A percentile compares a stretch with the other conserved stretches of the same genome.
Evolutionary conservation across 2,888 invertebrate species (phyloP).

Genomic region (Tillus elongatus): DNA sequence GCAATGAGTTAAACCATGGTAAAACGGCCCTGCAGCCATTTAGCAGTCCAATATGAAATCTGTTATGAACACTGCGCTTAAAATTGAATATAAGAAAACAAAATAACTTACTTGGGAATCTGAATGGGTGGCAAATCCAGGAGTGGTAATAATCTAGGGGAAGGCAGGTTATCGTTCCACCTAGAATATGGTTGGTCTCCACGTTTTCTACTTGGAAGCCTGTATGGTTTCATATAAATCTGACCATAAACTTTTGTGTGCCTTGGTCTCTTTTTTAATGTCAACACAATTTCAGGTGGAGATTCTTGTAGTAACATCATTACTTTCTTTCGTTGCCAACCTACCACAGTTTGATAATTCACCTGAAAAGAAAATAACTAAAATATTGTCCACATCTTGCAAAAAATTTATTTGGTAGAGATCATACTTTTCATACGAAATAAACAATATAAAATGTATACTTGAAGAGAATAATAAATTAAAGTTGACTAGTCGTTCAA

Average conservation of each 20-base stretch:
- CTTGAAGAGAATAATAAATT: too few relatives aligned
- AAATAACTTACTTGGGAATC: constrained; percentile 43
- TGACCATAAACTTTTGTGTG: constrained; percentile 73
- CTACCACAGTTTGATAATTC: constrained; percentile 64
- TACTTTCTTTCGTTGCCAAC: constrained; percentile 74
- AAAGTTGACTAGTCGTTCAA: too few relatives aligned
- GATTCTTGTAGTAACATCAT: constrained; percentile 65
- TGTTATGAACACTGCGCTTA: background rate
- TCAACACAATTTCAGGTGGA: constrained; percentile 70
- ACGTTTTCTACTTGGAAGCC: constrained; percentile 62
- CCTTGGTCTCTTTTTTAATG: constrained; percentile 73
- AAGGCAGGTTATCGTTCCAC: constrained; percentile 62
- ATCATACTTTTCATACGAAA: too few relatives aligned
- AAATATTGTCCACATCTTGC: constrained; percentile 6
- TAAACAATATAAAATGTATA: too few relatives aligned
- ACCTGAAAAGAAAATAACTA: constrained; percentile 41
- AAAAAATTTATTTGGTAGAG: background rate
- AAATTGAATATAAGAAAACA: background rate
- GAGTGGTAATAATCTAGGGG: constrained; percentile 55
- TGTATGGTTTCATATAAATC: constrained; percentile 62
- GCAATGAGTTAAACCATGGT: too few relatives aligned
- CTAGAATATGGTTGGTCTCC: constrained; percentile 50
- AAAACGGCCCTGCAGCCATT: too few relatives aligned
- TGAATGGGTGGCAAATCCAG: constrained; percentile 51
- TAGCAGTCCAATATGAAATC: background rate